A percentile compares a stretch with the other conserved stretches of the same genome.
phyloP scores from a whole-genome alignment of 2,113 vertebrate species.

The Microtus ochrogaster region DNA sequence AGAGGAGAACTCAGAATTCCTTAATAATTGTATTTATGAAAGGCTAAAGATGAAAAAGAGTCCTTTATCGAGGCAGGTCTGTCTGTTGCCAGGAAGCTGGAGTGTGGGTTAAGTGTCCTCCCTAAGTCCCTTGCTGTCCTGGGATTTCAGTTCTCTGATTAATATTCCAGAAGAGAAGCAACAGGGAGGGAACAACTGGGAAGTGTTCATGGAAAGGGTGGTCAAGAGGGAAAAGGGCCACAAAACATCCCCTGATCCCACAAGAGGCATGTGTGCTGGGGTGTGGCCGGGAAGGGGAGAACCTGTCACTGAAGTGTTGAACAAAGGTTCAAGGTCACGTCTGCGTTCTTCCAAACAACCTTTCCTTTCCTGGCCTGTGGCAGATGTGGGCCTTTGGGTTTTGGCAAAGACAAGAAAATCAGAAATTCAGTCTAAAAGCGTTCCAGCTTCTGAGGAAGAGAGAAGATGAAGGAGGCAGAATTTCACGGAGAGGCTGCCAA shows the following conservation, averaged over 20 bases:
- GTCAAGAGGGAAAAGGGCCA: slow-evolving; percentile 38
- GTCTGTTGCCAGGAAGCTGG: neutral
- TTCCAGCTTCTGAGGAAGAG: slow-evolving; percentile 69
- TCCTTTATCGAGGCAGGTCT: neutral
- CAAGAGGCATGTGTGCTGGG: slow-evolving; percentile 63
- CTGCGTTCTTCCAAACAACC: slow-evolving; percentile 74
- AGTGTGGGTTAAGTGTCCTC: neutral
- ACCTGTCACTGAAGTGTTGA: slow-evolving; percentile 68
- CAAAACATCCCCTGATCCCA: slow-evolving; percentile 54
- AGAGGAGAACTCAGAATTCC: neutral
- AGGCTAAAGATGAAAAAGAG: neutral
- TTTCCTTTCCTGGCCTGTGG: slow-evolving; percentile 66
- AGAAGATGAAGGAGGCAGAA: slow-evolving; percentile 52
- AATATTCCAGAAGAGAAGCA: slow-evolving; percentile 65
- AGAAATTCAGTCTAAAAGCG: slow-evolving; percentile 56
- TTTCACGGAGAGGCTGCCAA: slow-evolving; percentile 60
- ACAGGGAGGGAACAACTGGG: neutral
- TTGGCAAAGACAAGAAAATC: slow-evolving; percentile 70
- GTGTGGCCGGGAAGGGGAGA: slow-evolving; percentile 63
- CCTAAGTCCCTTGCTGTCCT: neutral
- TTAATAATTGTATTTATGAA: neutral
- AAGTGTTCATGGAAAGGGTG: slow-evolving; percentile 18
- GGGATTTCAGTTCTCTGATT: slow-evolving; percentile 52
- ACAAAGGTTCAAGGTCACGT: slow-evolving; percentile 72
- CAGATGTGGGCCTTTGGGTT: slow-evolving; percentile 70